These are phyloP conservation scores for Sebastes variabilis DNA, from an alignment of 2,797 vertebrate species.

Conservation along the genomic window DNA sequence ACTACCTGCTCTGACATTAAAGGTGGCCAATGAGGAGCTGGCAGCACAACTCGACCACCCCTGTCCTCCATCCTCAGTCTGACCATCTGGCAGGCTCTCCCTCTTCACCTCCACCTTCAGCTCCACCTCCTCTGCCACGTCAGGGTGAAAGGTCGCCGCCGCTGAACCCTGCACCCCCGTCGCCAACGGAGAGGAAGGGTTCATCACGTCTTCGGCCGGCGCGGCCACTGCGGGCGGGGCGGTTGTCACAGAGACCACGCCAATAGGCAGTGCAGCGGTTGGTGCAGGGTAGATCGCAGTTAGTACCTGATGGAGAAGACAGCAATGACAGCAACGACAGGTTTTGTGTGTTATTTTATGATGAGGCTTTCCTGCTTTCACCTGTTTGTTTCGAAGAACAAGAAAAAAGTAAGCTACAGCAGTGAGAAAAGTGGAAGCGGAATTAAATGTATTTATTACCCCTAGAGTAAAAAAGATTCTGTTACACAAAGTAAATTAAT, in stretches of 20 bases:
- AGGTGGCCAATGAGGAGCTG: slow-evolving; percentile 9
- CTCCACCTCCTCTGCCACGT: slow-evolving; percentile 29
- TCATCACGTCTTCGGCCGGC: slow-evolving; percentile 78
- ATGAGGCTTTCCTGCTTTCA: neutral
- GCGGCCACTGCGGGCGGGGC: slow-evolving; percentile 72
- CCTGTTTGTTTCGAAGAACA: neutral
- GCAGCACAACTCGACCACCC: slow-evolving; percentile 8
- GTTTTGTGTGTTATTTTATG: neutral
- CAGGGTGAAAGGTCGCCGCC: slow-evolving; percentile 11
- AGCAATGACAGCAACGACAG: neutral
- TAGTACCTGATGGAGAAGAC: slow-evolving; percentile 69
- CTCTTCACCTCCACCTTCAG: slow-evolving; percentile 70
- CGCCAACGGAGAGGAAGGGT: slow-evolving; percentile 65
- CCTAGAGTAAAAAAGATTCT: neutral
- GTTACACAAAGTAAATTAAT: neutral
- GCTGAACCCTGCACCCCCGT: slow-evolving; percentile 52
- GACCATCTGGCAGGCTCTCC: slow-evolving; percentile 64
- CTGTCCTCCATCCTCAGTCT: slow-evolving; percentile 52
- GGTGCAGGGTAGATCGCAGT: slow-evolving; percentile 88
- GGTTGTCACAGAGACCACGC: slow-evolving; percentile 78
- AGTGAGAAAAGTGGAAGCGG: neutral
- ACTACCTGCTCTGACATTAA: slow-evolving; percentile 43
- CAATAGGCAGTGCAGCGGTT: slow-evolving; percentile 74
- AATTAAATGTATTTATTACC: neutral
- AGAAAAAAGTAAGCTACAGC: neutral